Percentiles rank a stretch among this genome's conserved stretches.
These are phyloP conservation scores for Zygaena filipendulae DNA, from an alignment of 2,888 invertebrate species.

Conservation along the genomic window DNA sequence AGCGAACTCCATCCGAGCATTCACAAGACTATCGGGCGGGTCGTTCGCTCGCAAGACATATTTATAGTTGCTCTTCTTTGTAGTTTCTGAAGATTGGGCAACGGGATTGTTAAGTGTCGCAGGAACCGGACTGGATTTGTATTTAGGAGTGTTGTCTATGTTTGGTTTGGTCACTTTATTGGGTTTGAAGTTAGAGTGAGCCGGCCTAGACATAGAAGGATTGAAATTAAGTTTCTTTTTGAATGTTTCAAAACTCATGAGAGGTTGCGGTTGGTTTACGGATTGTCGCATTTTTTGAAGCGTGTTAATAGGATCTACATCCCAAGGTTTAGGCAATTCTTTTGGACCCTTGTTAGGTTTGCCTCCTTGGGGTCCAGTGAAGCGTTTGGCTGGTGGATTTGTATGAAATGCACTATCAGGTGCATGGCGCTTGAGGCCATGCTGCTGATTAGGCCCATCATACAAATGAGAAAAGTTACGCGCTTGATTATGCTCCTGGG, in stretches of 20 bases:
- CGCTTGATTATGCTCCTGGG: constrained; percentile 12
- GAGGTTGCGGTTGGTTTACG: constrained; percentile 7
- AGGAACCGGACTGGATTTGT: constrained; percentile 9
- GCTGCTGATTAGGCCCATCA: constrained; percentile 13
- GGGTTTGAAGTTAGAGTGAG: constrained; percentile 22
- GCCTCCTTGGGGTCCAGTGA: neutral
- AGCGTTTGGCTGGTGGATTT: neutral
- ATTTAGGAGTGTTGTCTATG: no score
- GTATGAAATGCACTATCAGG: neutral
- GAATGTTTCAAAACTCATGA: no score
- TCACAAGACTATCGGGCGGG: constrained; percentile 28
- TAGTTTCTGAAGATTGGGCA: constrained; percentile 15
- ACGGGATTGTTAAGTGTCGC: constrained; percentile 22
- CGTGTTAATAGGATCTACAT: no score
- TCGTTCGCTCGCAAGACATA: constrained; percentile 24
- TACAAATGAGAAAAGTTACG: constrained; percentile 26
- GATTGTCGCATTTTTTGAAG: no score
- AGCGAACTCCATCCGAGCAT: constrained; percentile 45
- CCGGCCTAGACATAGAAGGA: no score
- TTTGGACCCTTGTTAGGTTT: no score
- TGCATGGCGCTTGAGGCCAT: constrained; percentile 7
- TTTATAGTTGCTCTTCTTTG: constrained; percentile 7
- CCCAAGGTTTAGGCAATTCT: no score
- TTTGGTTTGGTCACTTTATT: constrained; percentile 28
- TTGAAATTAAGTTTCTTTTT: no score